These are phyloP conservation scores for Trididemnum miniatum DNA, from an alignment of 23 tunicate species.

Conservation along the genomic window DNA sequence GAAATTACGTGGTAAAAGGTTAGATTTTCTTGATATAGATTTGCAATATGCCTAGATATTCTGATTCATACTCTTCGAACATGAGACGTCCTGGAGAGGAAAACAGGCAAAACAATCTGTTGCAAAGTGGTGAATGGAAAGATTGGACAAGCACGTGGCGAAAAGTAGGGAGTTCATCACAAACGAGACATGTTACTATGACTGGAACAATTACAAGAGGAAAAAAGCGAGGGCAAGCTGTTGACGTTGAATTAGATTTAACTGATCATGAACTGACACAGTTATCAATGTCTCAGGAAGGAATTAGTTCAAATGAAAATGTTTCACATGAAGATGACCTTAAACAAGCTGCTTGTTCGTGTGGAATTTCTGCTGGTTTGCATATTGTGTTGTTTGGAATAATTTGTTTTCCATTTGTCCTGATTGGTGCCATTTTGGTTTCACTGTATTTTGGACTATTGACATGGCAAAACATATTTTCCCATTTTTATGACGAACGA, in stretches of 20 bases:
- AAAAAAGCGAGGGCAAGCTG: constrained; percentile 69
- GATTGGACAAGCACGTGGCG: constrained; percentile 94
- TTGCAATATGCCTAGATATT: too few relatives aligned
- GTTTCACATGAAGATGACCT: not conserved
- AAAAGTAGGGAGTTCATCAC: constrained; percentile 48
- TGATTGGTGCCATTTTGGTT: constrained; percentile 56
- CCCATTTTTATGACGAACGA: constrained; percentile 72
- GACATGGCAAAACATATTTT: constrained; percentile 87
- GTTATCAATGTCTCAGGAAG: constrained; percentile 33
- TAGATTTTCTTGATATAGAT: too few relatives aligned
- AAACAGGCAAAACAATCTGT: not conserved
- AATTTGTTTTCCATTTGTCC: constrained; percentile 64
- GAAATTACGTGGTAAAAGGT: too few relatives aligned
- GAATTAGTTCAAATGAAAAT: constrained; percentile 12
- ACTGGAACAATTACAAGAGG: constrained; percentile 94
- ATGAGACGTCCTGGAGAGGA: too few relatives aligned
- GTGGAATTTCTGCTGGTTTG: constrained; percentile 38
- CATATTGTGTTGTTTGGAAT: constrained; percentile 70
- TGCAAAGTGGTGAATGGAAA: constrained; percentile 50
- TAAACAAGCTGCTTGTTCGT: not conserved
- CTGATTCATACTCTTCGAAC: too few relatives aligned
- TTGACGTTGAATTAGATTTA: constrained; percentile 78
- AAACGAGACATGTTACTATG: constrained; percentile 74
- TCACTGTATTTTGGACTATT: constrained; percentile 77
- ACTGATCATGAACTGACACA: constrained; percentile 76